Percentiles rank a stretch among this genome's conserved stretches.
Evolutionary conservation across 2,888 invertebrate genomes (phyloP).

Genomic region (Chalcosyrphus nemorum): DNA sequence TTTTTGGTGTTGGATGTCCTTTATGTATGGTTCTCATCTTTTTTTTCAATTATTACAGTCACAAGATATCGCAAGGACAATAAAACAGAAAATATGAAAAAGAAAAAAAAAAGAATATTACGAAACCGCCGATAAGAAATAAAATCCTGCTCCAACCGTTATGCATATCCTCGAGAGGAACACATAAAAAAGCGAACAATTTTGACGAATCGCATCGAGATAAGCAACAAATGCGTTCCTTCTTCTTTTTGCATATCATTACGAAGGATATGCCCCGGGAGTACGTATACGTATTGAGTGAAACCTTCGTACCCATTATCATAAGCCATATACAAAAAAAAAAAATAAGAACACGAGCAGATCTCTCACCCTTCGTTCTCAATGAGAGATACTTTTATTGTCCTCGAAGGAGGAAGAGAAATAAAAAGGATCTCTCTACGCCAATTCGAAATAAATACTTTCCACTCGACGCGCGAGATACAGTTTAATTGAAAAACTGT

Average conservation of each 20-base stretch:
- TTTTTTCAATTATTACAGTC: conserved; percentile 63
- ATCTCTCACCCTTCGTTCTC: conserved; percentile 57
- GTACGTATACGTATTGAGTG: conserved; percentile 19
- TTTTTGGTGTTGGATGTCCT: not conserved
- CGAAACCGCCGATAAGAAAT: conserved; percentile 59
- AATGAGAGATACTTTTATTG: conserved; percentile 55
- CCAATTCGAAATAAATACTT: conserved; percentile 61
- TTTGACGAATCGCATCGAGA: conserved; percentile 75
- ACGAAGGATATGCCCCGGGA: conserved; percentile 49
- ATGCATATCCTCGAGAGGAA: conserved; percentile 51
- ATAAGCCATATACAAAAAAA: conserved; percentile 55
- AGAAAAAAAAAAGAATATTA: conserved; percentile 27
- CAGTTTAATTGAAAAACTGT: conserved; percentile 74
- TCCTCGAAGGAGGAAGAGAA: conserved; percentile 29
- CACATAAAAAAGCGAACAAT: conserved; percentile 57
- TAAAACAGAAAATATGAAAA: conserved; percentile 45
- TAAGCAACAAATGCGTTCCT: conserved; percentile 74
- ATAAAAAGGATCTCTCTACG: conserved; percentile 50
- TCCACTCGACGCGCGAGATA: conserved; percentile 42
- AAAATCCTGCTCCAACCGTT: conserved; percentile 39
- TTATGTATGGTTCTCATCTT: conserved; percentile 20
- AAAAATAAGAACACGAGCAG: no score
- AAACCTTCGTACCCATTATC: conserved; percentile 56
- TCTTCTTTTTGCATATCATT: conserved; percentile 74
- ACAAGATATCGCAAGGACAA: conserved; percentile 62